Evolutionary conservation across 2,113 vertebrate genomes (phyloP).

Genomic region (Opisthocomus hoazin): DNA sequence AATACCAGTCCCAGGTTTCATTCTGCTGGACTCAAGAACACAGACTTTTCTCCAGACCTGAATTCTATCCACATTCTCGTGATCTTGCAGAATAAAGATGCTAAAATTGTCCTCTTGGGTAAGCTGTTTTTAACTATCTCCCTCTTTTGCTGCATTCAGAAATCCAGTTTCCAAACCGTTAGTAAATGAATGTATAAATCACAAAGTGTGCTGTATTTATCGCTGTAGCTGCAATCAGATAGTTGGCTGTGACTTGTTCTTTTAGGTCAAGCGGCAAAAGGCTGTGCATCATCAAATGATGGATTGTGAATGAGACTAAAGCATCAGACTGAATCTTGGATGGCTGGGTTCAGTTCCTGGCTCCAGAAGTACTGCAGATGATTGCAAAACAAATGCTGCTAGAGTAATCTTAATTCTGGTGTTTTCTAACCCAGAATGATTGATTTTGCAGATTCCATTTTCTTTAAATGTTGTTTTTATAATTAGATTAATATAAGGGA

Average conservation of each 20-base stretch:
- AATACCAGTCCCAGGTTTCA: not conserved
- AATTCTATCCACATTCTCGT: not conserved
- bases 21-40: not conserved
- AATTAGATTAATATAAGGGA: conserved; percentile 1
- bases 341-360: conserved; percentile 11
- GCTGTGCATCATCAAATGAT: conserved; percentile 18
- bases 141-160: not conserved
- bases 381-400: not conserved
- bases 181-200: conserved; percentile 15
- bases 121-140: not conserved
- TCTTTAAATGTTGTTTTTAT: not conserved
- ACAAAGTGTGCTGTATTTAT: conserved; percentile 1
- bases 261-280: conserved; percentile 16
- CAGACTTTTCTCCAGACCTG: not conserved
- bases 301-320: conserved; percentile 12
- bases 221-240: not conserved
- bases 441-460: conserved; percentile 21
- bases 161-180: not conserved
- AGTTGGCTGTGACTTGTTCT: not conserved
- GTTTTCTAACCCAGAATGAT: conserved; percentile 10
- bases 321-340: conserved; percentile 11
- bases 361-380: conserved; percentile 8
- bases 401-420: not conserved
- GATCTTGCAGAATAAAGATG: not conserved
- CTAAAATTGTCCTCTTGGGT: not conserved